Evolutionary conservation across 2,113 vertebrate species (phyloP), one percentile per base, ranked within the genome.

Genomic region (Prolemur simus): DNA sequence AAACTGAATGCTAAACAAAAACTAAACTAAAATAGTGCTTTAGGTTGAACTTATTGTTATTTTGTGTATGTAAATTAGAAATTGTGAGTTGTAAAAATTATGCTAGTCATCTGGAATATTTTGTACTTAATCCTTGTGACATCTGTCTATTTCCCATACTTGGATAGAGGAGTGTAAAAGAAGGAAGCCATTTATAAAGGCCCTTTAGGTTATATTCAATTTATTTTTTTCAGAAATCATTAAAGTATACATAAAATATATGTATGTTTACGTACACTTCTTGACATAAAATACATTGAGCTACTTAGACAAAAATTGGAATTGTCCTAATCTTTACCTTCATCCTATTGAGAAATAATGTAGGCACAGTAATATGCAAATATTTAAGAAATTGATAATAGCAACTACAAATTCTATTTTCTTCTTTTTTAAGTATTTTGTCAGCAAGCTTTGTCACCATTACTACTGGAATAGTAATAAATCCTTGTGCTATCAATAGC

Each of bases 71-170:
- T 83, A 93, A 83, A 91, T 91, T 91, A 49, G 56, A 97, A 96
- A 73, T 87, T 89, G 6, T 85, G 69, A 93, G 34, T 96, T 95
- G 23, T 82, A 84, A 96, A 97, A 97, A 95, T 96, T 66, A 96
- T 89, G 29, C 34, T 92, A 82, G 27, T 94, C 91, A 94, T 97
- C 85, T 97, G 95, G 96, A 95, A 93, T 78, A 96, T 78, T 96
- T 91, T 97, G 85, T 94, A 73, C 42, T 95, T 93, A 91, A 96
- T 96, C 86, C 25, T 96, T 80, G 54, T 32, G 58, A 86, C 89
- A 94, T 96, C 82, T 96, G 85, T 81, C 63, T 88, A 27, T 90
- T 89, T 91, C n/a, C 8, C 96, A 37, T 5, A 52, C 10, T 60
- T 73, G 1, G 25, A 81, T 25, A n/a, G 54, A 95, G 71, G 9